Conservation (phyloP, 2,113 vertebrate species). For the Sebastes schlegelii region DNA sequence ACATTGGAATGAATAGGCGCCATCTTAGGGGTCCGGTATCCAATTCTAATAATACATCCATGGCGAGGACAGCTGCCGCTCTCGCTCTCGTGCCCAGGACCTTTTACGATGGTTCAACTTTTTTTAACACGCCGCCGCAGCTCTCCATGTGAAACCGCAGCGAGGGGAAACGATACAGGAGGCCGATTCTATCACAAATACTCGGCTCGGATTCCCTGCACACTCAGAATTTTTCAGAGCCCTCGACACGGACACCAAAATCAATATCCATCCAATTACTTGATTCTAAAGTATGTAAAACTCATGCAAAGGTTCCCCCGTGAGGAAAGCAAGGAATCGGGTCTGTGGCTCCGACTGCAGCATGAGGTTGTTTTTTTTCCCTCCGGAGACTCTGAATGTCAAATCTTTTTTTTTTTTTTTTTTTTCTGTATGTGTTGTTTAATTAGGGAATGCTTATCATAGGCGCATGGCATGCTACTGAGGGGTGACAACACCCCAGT, state of each 20-base stretch:
- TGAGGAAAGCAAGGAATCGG: slow-evolving; percentile 24
- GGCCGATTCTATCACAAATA: slow-evolving; percentile 1
- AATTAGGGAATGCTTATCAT: slow-evolving; percentile 90
- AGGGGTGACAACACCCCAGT: slow-evolving; percentile 85
- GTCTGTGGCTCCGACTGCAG: slow-evolving; percentile 30
- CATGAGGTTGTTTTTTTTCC: slow-evolving; percentile 53
- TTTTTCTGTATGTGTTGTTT: slow-evolving; percentile 79
- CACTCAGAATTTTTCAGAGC: slow-evolving; percentile 27
- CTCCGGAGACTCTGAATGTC: slow-evolving; percentile 77
- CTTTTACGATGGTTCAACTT: neutral
- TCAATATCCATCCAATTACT: slow-evolving; percentile 69
- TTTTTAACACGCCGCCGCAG: neutral
- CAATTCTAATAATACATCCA: too few species aligned
- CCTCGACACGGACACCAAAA: slow-evolving; percentile 48
- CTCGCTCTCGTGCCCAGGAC: too few species aligned
- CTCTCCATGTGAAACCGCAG: neutral
- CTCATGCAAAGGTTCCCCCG: slow-evolving; percentile 56
- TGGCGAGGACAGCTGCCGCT: neutral
- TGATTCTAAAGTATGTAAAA: slow-evolving; percentile 70
- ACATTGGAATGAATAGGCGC: too few species aligned
- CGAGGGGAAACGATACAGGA: neutral
- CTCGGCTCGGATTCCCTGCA: slow-evolving; percentile 10
- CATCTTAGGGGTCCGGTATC: too few species aligned
- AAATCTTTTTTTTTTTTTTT: slow-evolving; percentile 65
- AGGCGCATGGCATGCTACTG: slow-evolving; percentile 75